phyloP scores from a whole-genome alignment of 35 echinoderm and acorn worm species.

The Ophiothrix spiculata region DNA sequence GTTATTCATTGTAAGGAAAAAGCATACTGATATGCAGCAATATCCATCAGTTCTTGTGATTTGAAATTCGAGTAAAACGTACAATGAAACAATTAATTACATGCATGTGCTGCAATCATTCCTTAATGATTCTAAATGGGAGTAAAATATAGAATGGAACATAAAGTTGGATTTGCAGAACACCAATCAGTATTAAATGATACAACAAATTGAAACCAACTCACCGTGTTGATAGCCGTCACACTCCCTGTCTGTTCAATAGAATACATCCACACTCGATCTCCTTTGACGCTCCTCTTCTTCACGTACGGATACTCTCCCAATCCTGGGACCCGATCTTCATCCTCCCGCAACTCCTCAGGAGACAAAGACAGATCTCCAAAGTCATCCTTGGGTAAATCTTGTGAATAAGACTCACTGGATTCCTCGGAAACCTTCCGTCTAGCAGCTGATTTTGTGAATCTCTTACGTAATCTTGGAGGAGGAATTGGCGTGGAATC shows the following conservation, averaged over 20 bases:
- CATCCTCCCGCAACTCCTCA: background rate
- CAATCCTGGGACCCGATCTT: background rate
- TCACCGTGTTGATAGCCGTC: background rate
- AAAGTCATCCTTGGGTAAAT: background rate
- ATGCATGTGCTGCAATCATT: too few species aligned
- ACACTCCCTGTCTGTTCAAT: background rate
- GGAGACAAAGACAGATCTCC: background rate
- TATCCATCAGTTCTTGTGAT: background rate
- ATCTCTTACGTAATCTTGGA: background rate
- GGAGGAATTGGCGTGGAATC: background rate
- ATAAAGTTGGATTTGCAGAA: background rate
- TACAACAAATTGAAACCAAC: background rate
- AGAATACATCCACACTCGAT: background rate
- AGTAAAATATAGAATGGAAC: background rate
- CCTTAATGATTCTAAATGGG: background rate
- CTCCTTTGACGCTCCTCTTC: background rate
- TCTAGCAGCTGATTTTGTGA: background rate
- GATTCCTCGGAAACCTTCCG: background rate
- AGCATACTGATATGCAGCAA: background rate
- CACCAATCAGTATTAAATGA: background rate
- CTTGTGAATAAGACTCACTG: background rate
- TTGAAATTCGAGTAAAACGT: background rate
- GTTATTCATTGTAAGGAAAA: too few species aligned
- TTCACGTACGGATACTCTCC: background rate
- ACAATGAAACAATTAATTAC: too few species aligned